A percentile compares a stretch with the other conserved stretches of the same genome.
These are phyloP conservation scores for Myotis davidii DNA, from an alignment of 2,113 vertebrate genomes.

Conservation along the genomic window DNA sequence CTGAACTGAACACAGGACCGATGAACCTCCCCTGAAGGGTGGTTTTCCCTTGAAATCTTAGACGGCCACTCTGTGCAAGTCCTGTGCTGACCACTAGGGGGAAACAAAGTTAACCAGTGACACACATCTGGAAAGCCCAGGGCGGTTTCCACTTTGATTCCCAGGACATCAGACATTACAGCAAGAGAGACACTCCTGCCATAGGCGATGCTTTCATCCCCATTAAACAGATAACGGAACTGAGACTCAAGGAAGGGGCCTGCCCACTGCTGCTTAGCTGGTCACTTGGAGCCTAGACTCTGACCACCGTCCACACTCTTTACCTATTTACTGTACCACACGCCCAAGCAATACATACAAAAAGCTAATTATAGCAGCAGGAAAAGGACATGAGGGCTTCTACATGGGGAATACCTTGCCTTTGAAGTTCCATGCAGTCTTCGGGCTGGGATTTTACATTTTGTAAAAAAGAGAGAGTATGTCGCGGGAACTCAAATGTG, in stretches of 20 bases:
- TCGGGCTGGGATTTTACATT: not conserved
- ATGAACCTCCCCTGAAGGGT: not conserved
- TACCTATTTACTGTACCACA: not conserved
- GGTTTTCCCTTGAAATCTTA: not conserved
- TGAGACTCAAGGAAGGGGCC: not conserved
- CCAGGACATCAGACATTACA: not conserved
- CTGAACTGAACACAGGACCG: not conserved
- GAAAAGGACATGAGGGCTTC: not conserved
- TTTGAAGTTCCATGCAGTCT: not conserved
- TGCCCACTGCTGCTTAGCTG: not conserved
- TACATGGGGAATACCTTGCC: not conserved
- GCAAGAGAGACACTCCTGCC: not conserved
- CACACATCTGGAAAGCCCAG: not conserved
- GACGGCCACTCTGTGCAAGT: not conserved
- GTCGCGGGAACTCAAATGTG: not conserved
- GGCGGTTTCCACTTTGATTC: not conserved
- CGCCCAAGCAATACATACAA: not conserved
- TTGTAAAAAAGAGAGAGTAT: not conserved
- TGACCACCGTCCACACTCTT: not conserved
- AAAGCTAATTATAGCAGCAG: not conserved
- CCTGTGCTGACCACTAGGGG: conserved; percentile 60
- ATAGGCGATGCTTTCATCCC: not conserved
- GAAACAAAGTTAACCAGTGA: conserved; percentile 52
- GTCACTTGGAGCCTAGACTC: not conserved
- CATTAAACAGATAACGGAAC: not conserved